Conservation (phyloP, 2,888 invertebrate genomes). For the Serrognathus titanus region DNA sequence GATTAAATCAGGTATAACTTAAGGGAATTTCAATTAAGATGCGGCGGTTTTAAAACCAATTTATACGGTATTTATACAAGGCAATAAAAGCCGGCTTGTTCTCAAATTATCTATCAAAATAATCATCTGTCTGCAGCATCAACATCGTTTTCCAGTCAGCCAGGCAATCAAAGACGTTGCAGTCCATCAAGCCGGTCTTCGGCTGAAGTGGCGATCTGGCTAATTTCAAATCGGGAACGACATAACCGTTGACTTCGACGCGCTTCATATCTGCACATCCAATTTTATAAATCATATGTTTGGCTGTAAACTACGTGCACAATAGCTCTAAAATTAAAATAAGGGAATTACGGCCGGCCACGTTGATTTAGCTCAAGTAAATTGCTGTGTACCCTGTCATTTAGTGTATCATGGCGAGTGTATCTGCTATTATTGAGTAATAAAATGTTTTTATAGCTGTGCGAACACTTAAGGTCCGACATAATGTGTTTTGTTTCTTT, state of each 20-base stretch:
- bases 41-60: conserved; percentile 18
- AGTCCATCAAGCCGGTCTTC: conserved; percentile 8
- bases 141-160: conserved; percentile 11
- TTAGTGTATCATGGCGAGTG: conserved; percentile 31
- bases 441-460: conserved; percentile 33
- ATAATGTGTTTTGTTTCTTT: conserved; percentile 4
- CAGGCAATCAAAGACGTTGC: conserved; percentile 11
- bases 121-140: conserved; percentile 22
- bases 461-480: conserved; percentile 26
- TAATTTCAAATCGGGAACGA: conserved; percentile 26
- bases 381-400: conserved; percentile 34
- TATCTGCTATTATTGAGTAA: conserved; percentile 35
- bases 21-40: conserved; percentile 19
- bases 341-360: conserved; percentile 27
- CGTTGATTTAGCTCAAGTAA: conserved; percentile 25
- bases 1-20: no score
- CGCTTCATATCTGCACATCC: conserved; percentile 27
- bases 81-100: conserved; percentile 21
- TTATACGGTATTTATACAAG: conserved; percentile 21
- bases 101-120: conserved; percentile 26
- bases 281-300: conserved; percentile 35
- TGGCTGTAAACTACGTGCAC: background rate
- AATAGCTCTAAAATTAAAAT: conserved; percentile 26
- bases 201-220: conserved; percentile 17
- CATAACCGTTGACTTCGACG: conserved; percentile 25